Evolutionary conservation across 2,888 invertebrate genomes (phyloP), one percentile per base, ranked within the genome.

Genomic region (Aelia acuminata): DNA sequence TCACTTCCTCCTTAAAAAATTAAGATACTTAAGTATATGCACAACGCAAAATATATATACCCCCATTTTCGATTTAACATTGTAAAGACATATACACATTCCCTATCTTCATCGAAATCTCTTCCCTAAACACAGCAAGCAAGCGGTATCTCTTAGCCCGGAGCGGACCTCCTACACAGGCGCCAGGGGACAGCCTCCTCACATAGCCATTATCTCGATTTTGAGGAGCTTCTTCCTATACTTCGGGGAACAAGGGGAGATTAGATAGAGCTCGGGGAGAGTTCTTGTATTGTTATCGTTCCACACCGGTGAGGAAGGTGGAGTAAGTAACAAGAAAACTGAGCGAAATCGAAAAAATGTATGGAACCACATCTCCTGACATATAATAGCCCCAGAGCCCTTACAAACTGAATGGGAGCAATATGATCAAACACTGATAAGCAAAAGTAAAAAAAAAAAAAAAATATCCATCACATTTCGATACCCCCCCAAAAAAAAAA

Each of bases 21-120:
- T 4, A 63, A 31, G 63, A 31, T 13, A 31, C 63, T 15, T n/a
- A 15, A 13, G 15, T 31, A 31, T 31, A 31, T 13, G 31, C 31
- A 63, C 13, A 63, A 31, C 15, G 1, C 31, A 31, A 63, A 31
- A 31, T 63, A 63, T n/a, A 53, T 26, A 13, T 20, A 18, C 20
- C n/a, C 35, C 18, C 8, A 20, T 70, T 35, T 70, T 35, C 63
- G 31, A 35, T 70, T 35, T 70, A 70, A 35, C 35, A 35, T 5
- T 35, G 4, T 5, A 20, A 70, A 70, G 15, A 18, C 31, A 35
- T 35, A 35, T 7, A 70, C 31, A 35, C 35, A 35, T 18, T 5
- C 63, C 31, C 5, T 35, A 70, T 70, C 63, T 70, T 70, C 63
- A 70, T 70, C 63, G 63, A 22, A 70, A 70, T 70, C n/a, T 70